These are phyloP conservation scores for Sphaerodactylus townsendi DNA, from an alignment of 2,113 vertebrate genomes.

Conservation along the genomic window DNA sequence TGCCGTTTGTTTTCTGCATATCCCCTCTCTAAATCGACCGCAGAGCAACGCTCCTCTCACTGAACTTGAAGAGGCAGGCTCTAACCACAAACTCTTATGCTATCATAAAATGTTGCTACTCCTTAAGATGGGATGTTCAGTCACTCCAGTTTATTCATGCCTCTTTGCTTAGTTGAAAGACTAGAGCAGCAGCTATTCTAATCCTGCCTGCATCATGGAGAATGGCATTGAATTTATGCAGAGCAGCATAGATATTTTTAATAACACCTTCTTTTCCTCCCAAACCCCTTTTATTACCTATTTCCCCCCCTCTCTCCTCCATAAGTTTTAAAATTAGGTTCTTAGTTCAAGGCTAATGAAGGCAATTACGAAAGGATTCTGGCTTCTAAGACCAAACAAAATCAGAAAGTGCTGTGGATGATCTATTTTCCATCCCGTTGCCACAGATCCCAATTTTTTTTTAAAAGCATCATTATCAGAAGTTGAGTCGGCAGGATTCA, in stretches of 20 bases:
- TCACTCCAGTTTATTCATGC: no score
- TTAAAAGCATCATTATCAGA: slow-evolving; percentile 48
- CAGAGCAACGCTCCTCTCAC: no score
- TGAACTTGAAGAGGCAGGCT: no score
- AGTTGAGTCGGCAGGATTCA: slow-evolving; percentile 51
- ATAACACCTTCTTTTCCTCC: slow-evolving; percentile 30
- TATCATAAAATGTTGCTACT: no score
- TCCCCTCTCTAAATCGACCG: no score
- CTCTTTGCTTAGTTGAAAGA: no score
- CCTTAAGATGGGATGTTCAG: no score
- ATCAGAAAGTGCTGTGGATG: slow-evolving; percentile 44
- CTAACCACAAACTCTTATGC: no score
- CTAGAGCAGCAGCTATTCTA: no score
- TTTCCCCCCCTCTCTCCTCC: background rate
- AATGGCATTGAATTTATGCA: background rate
- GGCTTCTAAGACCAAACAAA: slow-evolving; percentile 43
- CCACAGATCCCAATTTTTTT: slow-evolving; percentile 15
- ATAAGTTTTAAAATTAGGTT: slow-evolving; percentile 40
- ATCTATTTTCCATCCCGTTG: slow-evolving; percentile 53
- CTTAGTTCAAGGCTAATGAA: slow-evolving; percentile 49
- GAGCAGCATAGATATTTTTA: slow-evolving; percentile 17
- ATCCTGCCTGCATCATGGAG: background rate
- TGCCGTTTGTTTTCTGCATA: no score
- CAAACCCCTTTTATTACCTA: slow-evolving; percentile 45
- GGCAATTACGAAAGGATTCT: slow-evolving; percentile 40